Evolutionary conservation across 1,140 invertebrate species (phyloP), one percentile per base, ranked within the genome.

Genomic region (Orius insidiosus): DNA sequence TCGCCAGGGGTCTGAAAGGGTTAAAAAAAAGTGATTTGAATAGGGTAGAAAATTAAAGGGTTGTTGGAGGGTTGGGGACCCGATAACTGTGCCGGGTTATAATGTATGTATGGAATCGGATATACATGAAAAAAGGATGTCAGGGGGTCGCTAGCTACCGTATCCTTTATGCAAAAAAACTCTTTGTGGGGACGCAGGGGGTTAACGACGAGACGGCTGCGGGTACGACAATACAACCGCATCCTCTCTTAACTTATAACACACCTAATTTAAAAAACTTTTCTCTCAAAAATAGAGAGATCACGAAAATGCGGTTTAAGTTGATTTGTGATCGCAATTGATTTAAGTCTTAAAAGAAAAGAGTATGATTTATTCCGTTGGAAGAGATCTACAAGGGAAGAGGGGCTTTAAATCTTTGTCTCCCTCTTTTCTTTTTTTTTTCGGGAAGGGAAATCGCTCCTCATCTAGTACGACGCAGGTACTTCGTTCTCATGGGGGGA

Each of bases 21-120:
- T 13, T 38, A 30, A 45, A 50, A 52, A 52, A 53, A 53, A 53
- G 31, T 50, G 39, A 53, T 53, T 53, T 53, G 52, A 53, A 53
- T 53, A 50, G 52, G 43, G 16, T 24, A 35, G 39, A 46, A 53
- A 53, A 53, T 53, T 53, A 53, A 53, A 53, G 52, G 52, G 52
- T 53, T 53, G 52, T 49, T 45, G 38, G 45, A n/a, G n/a, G n/a
- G n/a, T n/a, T n/a, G 35, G 16, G 35, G 24, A 18, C 13, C 14
- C 47, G 52, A 53, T 53, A 53, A 53, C 48, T 50, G 51, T 24
- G 35, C 31, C 19, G 37, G 13, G 45, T 43, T 52, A 50, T 53
- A 53, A 53, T 53, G 48, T 53, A 53, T 53, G 52, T 53, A 53
- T 45, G 52, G 48, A 50, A 53, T 53, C 45, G 52, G 52, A 53